These are phyloP conservation scores for Orthonychiurus folsomi DNA, from an alignment of 2,888 invertebrate genomes.

Conservation along the genomic window DNA sequence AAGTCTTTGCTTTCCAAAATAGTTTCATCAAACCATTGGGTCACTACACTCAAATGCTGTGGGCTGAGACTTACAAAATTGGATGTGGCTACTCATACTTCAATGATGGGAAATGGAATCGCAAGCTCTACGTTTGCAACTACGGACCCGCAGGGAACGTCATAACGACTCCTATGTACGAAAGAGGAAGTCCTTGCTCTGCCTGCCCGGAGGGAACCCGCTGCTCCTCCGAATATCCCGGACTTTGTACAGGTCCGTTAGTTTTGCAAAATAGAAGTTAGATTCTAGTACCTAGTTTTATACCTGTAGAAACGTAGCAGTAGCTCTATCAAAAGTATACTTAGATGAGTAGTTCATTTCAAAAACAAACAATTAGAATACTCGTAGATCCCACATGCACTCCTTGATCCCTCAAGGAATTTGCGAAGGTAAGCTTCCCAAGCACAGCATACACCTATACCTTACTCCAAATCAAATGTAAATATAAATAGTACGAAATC, in stretches of 20 bases:
- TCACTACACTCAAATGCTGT: slow-evolving; percentile 61
- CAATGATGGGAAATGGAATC: slow-evolving; percentile 59
- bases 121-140: slow-evolving; percentile 75
- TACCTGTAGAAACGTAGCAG: neutral
- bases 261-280: neutral
- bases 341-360: neutral
- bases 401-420: neutral
- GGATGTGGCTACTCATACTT: slow-evolving; percentile 82
- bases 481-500: no score
- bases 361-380: neutral
- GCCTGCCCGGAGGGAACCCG: slow-evolving; percentile 41
- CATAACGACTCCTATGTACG: slow-evolving; percentile 42
- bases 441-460: neutral
- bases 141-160: slow-evolving; percentile 59
- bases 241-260: slow-evolving; percentile 41
- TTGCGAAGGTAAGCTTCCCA: neutral
- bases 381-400: neutral
- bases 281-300: neutral
- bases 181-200: slow-evolving; percentile 41
- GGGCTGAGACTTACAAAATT: slow-evolving; percentile 74
- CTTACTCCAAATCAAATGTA: no score
- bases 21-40: slow-evolving; percentile 41
- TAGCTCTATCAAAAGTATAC: neutral
- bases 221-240: slow-evolving; percentile 41
- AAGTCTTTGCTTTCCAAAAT: neutral